phyloP scores from a whole-genome alignment of 2,888 invertebrate genomes.

The Chorisops tibialis region DNA sequence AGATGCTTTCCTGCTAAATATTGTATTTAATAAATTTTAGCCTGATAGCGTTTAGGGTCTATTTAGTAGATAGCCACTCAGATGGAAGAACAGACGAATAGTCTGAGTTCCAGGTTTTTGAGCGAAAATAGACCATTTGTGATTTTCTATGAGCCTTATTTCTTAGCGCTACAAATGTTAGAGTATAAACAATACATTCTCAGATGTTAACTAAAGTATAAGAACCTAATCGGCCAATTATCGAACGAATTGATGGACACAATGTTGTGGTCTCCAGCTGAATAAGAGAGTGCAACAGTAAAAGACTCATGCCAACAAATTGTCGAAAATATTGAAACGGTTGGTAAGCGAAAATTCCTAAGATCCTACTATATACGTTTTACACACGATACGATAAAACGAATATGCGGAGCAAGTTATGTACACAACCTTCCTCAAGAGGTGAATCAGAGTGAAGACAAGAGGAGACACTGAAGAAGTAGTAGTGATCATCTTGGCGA shows the following conservation, averaged over 20 bases:
- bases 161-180: too few species aligned
- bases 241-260: slow-evolving; percentile 19
- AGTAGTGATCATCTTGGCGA: slow-evolving; percentile 10
- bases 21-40: too few species aligned
- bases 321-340: slow-evolving; percentile 18
- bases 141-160: too few species aligned
- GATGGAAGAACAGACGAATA: too few species aligned
- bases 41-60: too few species aligned
- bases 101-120: too few species aligned
- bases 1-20: too few species aligned
- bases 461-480: neutral
- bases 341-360: slow-evolving; percentile 15
- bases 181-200: too few species aligned
- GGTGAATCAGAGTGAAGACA: slow-evolving; percentile 5
- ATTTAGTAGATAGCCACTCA: too few species aligned
- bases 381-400: slow-evolving; percentile 13
- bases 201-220: too few species aligned
- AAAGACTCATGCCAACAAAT: slow-evolving; percentile 2
- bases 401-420: too few species aligned
- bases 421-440: slow-evolving; percentile 18
- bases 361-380: slow-evolving; percentile 6
- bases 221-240: slow-evolving; percentile 19
- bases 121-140: too few species aligned
- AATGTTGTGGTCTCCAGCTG: neutral
- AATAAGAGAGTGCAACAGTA: neutral